Conservation (phyloP, 2,888 invertebrate species). For the Endotricha flammealis region DNA sequence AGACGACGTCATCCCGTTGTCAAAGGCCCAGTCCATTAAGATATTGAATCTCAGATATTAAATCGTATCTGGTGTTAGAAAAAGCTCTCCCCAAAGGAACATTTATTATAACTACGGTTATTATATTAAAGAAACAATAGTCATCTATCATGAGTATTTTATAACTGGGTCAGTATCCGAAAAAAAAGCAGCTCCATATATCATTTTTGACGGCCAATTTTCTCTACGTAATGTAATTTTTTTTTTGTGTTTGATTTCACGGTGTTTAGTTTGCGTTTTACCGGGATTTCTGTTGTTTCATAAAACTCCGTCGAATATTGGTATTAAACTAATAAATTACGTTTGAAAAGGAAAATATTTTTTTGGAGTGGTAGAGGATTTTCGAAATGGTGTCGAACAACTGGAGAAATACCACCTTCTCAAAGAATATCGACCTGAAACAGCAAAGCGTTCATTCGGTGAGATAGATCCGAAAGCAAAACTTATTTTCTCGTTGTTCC, state of each 20-base stretch:
- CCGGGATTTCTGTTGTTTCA: conserved; percentile 1
- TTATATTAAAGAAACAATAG: conserved; percentile 31
- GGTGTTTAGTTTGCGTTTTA: conserved; percentile 11
- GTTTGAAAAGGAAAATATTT: too few species aligned
- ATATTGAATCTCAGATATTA: conserved; percentile 32
- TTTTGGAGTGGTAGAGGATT: too few species aligned
- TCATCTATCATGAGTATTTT: conserved; percentile 49
- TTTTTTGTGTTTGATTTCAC: conserved; percentile 28
- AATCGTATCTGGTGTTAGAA: conserved; percentile 23
- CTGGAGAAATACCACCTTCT: too few species aligned
- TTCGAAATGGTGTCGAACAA: too few species aligned
- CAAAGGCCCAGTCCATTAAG: conserved; percentile 31
- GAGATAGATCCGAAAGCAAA: too few species aligned
- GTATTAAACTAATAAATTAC: too few species aligned
- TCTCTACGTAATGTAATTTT: conserved; percentile 46
- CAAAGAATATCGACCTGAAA: too few species aligned
- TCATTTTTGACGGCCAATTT: conserved; percentile 67
- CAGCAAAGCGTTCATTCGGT: too few species aligned
- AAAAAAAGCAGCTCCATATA: conserved; percentile 48
- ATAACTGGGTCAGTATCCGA: conserved; percentile 43
- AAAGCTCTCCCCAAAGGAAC: conserved; percentile 15
- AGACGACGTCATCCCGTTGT: conserved; percentile 24
- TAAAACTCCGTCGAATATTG: too few species aligned
- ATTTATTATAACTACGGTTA: conserved; percentile 19
- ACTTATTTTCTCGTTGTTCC: too few species aligned